A percentile compares a stretch with the other conserved stretches of the same genome.
These are phyloP conservation scores for Rhinatrema bivittatum DNA, from an alignment of 2,797 vertebrate genomes.

Conservation along the genomic window DNA sequence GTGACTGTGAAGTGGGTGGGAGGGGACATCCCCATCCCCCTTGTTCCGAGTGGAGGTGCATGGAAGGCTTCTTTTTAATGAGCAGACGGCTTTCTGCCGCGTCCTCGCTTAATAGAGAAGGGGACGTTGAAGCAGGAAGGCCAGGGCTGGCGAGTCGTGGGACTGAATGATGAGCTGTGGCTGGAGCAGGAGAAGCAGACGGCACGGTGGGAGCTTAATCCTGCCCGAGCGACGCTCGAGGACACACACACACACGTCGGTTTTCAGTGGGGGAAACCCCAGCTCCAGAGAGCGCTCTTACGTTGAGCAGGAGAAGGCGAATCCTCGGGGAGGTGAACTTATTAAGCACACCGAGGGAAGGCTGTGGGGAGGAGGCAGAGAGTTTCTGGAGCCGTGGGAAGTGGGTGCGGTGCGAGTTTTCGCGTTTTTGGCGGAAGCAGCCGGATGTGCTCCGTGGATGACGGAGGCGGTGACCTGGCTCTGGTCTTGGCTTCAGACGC, in stretches of 20 bases:
- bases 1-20: conserved; percentile 46
- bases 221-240: conserved; percentile 68
- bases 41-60: conserved; percentile 48
- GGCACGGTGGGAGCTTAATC: conserved; percentile 67
- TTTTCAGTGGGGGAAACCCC: conserved; percentile 70
- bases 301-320: conserved; percentile 71
- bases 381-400: conserved; percentile 58
- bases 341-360: conserved; percentile 75
- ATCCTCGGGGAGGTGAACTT: conserved; percentile 68
- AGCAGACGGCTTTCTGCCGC: conserved; percentile 49
- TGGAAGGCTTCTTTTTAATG: conserved; percentile 56
- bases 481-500: too few relatives aligned
- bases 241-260: conserved; percentile 70
- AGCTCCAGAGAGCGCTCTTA: conserved; percentile 71
- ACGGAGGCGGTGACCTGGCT: too few relatives aligned
- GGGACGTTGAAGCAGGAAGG: conserved; percentile 67
- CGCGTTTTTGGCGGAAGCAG: conserved; percentile 45
- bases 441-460: conserved; percentile 39
- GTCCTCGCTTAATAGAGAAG: conserved; percentile 48
- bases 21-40: conserved; percentile 45
- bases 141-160: too few relatives aligned
- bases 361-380: conserved; percentile 52
- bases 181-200: conserved; percentile 61
- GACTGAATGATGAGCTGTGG: conserved; percentile 61
- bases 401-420: conserved; percentile 51